Base-by-base conservation (phyloP, 2,113 vertebrate species). In the Anolis sagrei region DNA sequence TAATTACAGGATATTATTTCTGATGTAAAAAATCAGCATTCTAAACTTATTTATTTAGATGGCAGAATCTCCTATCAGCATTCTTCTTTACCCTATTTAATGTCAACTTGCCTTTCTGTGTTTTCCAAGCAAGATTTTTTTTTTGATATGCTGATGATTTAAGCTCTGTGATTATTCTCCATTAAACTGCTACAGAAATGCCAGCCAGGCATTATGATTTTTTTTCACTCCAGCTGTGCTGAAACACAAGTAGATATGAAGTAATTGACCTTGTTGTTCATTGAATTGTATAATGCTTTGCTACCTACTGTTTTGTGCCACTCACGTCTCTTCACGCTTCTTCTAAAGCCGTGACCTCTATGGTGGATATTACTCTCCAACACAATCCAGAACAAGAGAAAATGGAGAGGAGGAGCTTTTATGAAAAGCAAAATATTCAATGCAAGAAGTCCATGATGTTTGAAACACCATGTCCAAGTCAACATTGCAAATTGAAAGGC, bases 191-290 rank as follows among this genome's bases (percentile, higher is more conserved):
- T 93, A 68, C 79, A 92, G 84, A 90, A 86, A 89, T 90, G 92
- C 87, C 91, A 95, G 93, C 85, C 91, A 92, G 93, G 85, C 91
- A 91, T 89, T 94, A 85, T 3, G 0, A 84, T 68, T 91, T 93
- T 93, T 94, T 93, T 94, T 92, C 91, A 82, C 76, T 91, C 94
- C 96, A 95, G 91, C 94, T 96, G 96, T 93, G 94, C 72, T 89
- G 88, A 94, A 81, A 88, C 89, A 61, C 88, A 92, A 94, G 93
- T 82, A 94, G 82, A 89, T 93, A 92, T 90, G 89, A 94, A 95
- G 90, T 89, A 94, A 95, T 86, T 96, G 95, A 96, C 95, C 94
- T 95, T 95, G 93, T 82, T 95, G 93, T 91, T 95, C 92, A 92
- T 54, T 64, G 75, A 92, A 86, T 89, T 95, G 92, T 92, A 81